These are phyloP conservation scores for Aphelenchoides besseyi DNA, from an alignment of 1,140 invertebrate genomes.

Conservation along the genomic window DNA sequence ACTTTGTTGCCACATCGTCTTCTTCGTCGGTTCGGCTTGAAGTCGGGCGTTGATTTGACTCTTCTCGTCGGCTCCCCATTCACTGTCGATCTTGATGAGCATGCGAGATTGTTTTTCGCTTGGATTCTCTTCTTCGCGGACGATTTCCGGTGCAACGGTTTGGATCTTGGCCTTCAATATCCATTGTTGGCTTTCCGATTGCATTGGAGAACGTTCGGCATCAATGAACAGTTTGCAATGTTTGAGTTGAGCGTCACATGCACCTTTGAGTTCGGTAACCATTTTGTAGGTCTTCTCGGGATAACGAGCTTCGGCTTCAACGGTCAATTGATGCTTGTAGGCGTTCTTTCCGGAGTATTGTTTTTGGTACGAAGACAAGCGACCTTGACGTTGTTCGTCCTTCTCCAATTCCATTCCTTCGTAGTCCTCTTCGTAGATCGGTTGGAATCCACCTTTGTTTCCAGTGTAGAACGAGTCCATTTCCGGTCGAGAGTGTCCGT, in stretches of 20 bases:
- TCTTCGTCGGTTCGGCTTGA: conserved; percentile 27
- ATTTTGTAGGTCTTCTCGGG: conserved; percentile 20
- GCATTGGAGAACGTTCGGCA: conserved; percentile 24
- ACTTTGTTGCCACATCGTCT: not conserved
- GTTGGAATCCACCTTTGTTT: not conserved
- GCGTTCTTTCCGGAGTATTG: conserved; percentile 20
- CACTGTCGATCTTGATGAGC: conserved; percentile 20
- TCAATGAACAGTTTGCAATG: conserved; percentile 30
- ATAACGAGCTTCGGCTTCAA: conserved; percentile 26
- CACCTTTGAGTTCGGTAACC: conserved; percentile 28
- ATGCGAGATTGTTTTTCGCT: conserved; percentile 25
- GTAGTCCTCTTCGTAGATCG: conserved; percentile 16
- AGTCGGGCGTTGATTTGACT: conserved; percentile 38
- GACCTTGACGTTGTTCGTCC: conserved; percentile 17
- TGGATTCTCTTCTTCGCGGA: conserved; percentile 12
- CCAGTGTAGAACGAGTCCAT: conserved; percentile 29
- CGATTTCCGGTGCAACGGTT: conserved; percentile 25
- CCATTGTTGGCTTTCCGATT: conserved; percentile 22
- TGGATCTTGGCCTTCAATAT: conserved; percentile 27
- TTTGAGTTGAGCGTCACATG: conserved; percentile 29
- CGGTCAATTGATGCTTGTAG: conserved; percentile 31
- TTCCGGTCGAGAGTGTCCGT: conserved; percentile 5
- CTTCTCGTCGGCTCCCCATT: conserved; percentile 41
- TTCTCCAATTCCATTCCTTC: conserved; percentile 27
- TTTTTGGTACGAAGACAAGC: conserved; percentile 11